Conservation (phyloP, 2,888 invertebrate species). For the Punctoribates punctum region DNA sequence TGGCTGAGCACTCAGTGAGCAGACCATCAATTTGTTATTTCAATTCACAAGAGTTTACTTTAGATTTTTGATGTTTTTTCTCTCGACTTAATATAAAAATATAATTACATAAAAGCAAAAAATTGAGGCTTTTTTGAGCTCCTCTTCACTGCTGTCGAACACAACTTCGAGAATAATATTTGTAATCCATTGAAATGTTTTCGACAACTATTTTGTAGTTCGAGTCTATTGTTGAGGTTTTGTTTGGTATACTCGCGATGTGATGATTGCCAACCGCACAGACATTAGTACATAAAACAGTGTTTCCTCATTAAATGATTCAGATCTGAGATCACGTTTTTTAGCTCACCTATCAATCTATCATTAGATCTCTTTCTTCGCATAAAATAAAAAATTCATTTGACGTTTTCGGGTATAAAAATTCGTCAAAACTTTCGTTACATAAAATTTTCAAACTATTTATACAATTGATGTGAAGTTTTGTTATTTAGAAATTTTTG, state of each 20-base stretch:
- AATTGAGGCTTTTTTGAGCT: background rate
- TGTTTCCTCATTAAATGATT: constrained; percentile 16
- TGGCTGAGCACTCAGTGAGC: background rate
- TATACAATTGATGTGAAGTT: too few species aligned
- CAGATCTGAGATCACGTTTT: constrained; percentile 2
- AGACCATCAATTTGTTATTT: background rate
- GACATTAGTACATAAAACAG: background rate
- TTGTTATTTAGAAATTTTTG: background rate
- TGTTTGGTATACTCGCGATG: background rate
- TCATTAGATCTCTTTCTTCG: background rate
- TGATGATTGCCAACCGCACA: background rate
- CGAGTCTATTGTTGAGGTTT: too few species aligned
- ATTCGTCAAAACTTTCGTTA: background rate
- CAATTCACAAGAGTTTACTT: background rate
- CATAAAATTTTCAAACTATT: background rate
- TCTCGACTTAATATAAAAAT: background rate
- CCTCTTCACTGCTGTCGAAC: too few species aligned
- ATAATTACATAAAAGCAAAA: background rate
- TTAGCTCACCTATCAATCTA: constrained; percentile 15
- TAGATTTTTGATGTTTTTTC: background rate
- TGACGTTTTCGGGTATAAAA: background rate
- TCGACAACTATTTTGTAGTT: too few species aligned
- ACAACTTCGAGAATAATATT: too few species aligned
- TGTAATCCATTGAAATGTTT: too few species aligned
- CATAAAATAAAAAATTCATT: background rate